phyloP scores from a whole-genome alignment of 2,113 vertebrate species.

The Eleginops maclovinus region DNA sequence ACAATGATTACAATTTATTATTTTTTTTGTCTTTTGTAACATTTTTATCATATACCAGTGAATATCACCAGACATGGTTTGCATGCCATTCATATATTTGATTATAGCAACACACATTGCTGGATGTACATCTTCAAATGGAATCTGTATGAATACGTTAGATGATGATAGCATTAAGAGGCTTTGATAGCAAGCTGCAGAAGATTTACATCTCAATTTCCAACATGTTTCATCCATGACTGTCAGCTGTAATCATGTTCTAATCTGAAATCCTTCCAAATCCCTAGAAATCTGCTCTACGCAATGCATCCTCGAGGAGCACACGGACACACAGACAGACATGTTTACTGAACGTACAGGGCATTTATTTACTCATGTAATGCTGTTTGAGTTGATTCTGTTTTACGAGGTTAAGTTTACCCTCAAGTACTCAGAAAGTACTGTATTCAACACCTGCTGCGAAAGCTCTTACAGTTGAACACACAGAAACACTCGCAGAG shows the following conservation, averaged over 20 bases:
- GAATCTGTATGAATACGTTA: background rate
- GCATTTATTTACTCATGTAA: too few species aligned
- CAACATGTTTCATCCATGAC: constrained; percentile 50
- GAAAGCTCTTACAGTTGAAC: background rate
- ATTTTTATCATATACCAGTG: too few species aligned
- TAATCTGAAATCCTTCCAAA: constrained; percentile 83
- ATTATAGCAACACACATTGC: background rate
- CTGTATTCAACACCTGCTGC: background rate
- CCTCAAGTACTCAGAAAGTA: background rate
- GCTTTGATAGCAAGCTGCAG: constrained; percentile 32
- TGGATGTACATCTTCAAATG: background rate
- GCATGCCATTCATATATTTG: background rate
- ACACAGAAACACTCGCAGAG: background rate
- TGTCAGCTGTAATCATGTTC: constrained; percentile 66
- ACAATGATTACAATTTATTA: background rate
- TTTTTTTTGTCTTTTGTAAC: too few species aligned
- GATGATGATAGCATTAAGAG: constrained; percentile 25
- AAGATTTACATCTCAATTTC: constrained; percentile 59
- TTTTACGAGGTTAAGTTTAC: background rate
- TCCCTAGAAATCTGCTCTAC: constrained; percentile 73
- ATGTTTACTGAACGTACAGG: background rate
- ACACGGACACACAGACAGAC: background rate
- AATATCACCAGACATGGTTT: background rate
- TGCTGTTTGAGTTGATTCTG: too few species aligned
- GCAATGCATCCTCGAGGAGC: background rate